Conservation (phyloP, 2,888 invertebrate genomes). For the Bibio marci region DNA sequence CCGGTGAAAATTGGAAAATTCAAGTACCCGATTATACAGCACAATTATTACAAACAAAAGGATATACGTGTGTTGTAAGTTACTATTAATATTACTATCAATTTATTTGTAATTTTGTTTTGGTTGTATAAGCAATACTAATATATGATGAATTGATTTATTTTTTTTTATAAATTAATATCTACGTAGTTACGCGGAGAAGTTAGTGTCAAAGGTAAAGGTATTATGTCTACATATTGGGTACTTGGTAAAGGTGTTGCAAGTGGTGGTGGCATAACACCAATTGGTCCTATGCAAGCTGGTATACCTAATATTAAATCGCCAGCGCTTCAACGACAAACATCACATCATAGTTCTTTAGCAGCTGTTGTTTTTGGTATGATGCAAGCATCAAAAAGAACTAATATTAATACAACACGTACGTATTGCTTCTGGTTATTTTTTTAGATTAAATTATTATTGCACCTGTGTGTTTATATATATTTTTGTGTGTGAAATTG, state of each 20-base stretch:
- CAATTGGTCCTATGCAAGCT: conserved; percentile 20
- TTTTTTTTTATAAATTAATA: not conserved
- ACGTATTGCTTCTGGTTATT: too few relatives aligned
- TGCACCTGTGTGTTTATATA: too few relatives aligned
- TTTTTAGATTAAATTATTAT: too few relatives aligned
- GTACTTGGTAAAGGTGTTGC: conserved; percentile 43
- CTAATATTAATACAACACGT: conserved; percentile 26
- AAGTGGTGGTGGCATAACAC: conserved; percentile 23
- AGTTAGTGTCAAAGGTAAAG: conserved; percentile 87
- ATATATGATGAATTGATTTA: not conserved
- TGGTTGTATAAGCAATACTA: not conserved
- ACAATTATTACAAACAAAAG: conserved; percentile 36
- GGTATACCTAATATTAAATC: conserved; percentile 33
- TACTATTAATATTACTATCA: too few relatives aligned
- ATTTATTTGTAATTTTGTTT: too few relatives aligned
- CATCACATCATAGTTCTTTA: conserved; percentile 58
- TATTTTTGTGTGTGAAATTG: too few relatives aligned
- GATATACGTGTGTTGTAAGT: conserved; percentile 27
- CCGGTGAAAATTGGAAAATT: conserved; percentile 72
- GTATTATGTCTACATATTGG: conserved; percentile 90
- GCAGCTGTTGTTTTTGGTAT: conserved; percentile 79
- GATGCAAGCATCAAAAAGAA: conserved; percentile 49
- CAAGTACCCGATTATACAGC: conserved; percentile 78
- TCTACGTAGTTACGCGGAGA: conserved; percentile 57
- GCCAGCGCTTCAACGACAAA: conserved; percentile 42